A percentile compares a stretch with the other conserved stretches of the same genome.
Conservation (phyloP, 2,113 vertebrate species). For the Heterotis niloticus region DNA sequence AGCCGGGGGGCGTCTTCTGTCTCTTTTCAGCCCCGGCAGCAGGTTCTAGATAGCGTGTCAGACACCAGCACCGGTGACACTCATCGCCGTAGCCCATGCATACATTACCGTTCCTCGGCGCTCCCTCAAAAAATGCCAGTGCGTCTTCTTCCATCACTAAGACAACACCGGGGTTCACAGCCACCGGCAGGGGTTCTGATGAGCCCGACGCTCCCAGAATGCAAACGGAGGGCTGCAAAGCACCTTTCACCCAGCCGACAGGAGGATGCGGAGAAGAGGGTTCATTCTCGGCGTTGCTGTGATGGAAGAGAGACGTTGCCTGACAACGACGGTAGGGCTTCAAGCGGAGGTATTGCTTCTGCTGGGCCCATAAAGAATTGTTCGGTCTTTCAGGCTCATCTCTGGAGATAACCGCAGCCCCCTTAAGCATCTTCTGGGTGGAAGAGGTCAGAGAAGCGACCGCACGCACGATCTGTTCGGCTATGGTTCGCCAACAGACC, state of each 20-base stretch:
- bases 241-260: background rate
- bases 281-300: background rate
- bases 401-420: background rate
- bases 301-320: background rate
- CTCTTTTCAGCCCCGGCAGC: conserved; percentile 38
- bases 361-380: too few relatives aligned
- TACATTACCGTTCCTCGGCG: conserved; percentile 56
- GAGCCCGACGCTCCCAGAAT: conserved; percentile 40
- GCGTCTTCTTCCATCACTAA: conserved; percentile 53
- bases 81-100: conserved; percentile 68
- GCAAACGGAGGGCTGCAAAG: conserved; percentile 14
- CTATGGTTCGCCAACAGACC: background rate
- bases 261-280: background rate
- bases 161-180: conserved; percentile 46
- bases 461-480: background rate
- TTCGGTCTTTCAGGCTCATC: background rate
- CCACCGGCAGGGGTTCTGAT: conserved; percentile 30
- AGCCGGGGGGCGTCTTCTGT: conserved; percentile 27
- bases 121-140: conserved; percentile 57
- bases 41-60: conserved; percentile 63
- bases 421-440: background rate
- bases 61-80: conserved; percentile 64
- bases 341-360: background rate
- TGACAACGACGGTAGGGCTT: background rate
- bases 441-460: too few relatives aligned